phyloP scores from a whole-genome alignment of 2,797 vertebrate species.

The Siniperca scherzeri region DNA sequence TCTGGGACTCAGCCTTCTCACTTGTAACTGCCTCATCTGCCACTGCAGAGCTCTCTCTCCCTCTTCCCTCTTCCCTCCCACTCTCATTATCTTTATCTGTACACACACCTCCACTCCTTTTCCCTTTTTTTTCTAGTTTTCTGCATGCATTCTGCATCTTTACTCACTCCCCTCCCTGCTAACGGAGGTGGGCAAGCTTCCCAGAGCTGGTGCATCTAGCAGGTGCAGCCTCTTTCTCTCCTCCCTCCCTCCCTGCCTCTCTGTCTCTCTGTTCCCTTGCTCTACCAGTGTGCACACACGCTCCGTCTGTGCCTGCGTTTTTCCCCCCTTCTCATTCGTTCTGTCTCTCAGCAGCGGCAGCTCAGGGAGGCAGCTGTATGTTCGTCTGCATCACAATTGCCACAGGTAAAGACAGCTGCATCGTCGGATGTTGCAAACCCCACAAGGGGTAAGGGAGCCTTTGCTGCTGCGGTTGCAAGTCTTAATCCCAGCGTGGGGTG shows the following conservation, averaged over 20 bases:
- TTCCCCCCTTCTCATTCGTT: slow-evolving; percentile 55
- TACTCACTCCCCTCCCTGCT: slow-evolving; percentile 67
- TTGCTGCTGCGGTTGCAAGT: slow-evolving; percentile 55
- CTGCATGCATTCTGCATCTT: slow-evolving; percentile 75
- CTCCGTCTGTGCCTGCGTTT: slow-evolving; percentile 65
- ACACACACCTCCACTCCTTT: slow-evolving; percentile 58
- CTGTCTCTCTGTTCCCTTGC: slow-evolving; percentile 41
- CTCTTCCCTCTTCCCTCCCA: slow-evolving; percentile 19
- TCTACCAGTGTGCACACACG: slow-evolving; percentile 73
- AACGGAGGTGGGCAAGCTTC: slow-evolving; percentile 83
- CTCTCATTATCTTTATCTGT: slow-evolving; percentile 71
- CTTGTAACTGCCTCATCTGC: slow-evolving; percentile 59
- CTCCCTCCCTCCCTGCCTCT: slow-evolving; percentile 30
- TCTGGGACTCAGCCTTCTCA: slow-evolving; percentile 60
- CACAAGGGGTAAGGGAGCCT: slow-evolving; percentile 37
- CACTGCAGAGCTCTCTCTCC: slow-evolving; percentile 57
- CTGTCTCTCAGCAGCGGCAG: slow-evolving; percentile 74
- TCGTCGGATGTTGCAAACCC: slow-evolving; percentile 62
- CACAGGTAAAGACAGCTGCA: slow-evolving; percentile 76
- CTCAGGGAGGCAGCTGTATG: slow-evolving; percentile 75
- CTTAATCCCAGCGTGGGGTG: slow-evolving; percentile 45
- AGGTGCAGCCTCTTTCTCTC: slow-evolving; percentile 80
- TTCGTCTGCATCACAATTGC: slow-evolving; percentile 64
- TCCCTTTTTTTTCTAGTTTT: slow-evolving; percentile 42
- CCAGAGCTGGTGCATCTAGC: slow-evolving; percentile 84